These are phyloP conservation scores for Globodera ellingtonae DNA, from an alignment of 1,140 invertebrate genomes.

Conservation along the genomic window DNA sequence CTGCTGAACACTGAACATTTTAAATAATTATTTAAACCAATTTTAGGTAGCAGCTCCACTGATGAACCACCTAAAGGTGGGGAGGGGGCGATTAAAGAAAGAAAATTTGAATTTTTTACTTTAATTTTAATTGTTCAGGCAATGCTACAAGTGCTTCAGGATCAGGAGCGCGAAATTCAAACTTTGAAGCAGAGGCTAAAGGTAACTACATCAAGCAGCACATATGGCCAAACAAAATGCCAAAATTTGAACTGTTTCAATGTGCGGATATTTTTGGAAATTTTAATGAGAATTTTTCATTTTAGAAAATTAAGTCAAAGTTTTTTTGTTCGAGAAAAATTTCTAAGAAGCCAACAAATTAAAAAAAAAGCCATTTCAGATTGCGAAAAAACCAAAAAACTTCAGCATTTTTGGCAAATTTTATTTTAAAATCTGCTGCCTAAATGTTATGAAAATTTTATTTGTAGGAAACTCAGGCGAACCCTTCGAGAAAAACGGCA, in stretches of 20 bases:
- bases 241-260: not conserved
- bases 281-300: no score
- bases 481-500: slow-evolving; percentile 18
- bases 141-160: slow-evolving; percentile 40
- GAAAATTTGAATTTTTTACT: not conserved
- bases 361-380: no score
- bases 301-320: not conserved
- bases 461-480: slow-evolving; percentile 18
- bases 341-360: not conserved
- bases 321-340: not conserved
- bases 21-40: no score
- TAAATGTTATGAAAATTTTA: not conserved
- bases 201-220: not conserved
- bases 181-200: slow-evolving; percentile 4
- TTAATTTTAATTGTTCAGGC: slow-evolving; percentile 14
- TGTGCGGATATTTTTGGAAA: no score
- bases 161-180: slow-evolving; percentile 33
- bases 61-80: slow-evolving; percentile 51
- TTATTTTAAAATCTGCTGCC: not conserved
- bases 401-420: not conserved
- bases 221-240: not conserved
- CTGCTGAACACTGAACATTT: not conserved
- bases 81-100: not conserved
- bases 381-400: no score
- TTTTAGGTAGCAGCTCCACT: slow-evolving; percentile 49